Base-by-base conservation (phyloP, 2,113 vertebrate species). In the Tychaedon coryphoeus region DNA sequence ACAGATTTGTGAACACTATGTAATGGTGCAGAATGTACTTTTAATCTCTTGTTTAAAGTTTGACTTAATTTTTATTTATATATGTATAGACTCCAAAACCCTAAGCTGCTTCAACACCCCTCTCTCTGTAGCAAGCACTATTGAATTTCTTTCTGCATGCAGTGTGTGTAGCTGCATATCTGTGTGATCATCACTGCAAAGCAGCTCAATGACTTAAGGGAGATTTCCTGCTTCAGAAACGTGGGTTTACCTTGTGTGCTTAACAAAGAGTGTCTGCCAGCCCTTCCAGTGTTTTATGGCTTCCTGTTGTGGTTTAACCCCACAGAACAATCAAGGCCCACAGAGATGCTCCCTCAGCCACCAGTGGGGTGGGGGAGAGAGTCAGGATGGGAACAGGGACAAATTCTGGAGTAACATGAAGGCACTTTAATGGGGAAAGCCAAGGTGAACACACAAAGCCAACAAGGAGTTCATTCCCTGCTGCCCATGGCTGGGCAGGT, bases 11-110 rank as follows among this genome's bases (percentile, higher is more conserved):
- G 47, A 82, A 38, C 1, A 4, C 43, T 88, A 6, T 14, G 19
- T 54, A 69, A 50, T 38, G 12, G 33, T 25, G 33, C 7, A 34
- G 50, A 85, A 47, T n/a, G 54, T 61, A 47, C 24, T 82, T 93
- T n/a, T 78, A 92, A 85, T 83, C 42, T 86, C 47, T 34, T 77
- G 42, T 72, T 92, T 81, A 69, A 95, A 78, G 42, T 81, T 72
- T 22, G 70, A 87, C 23, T 53, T 91, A 78, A 87, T 93, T 50
- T 80, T 84, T 95, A 71, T 86, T 90, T 90, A 40, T 85, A 5
- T 14, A 31, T 3, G 8, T 4, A 8, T 25, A 74, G 33, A 28
- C 47, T 92, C 42, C 34, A 47, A 73, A 34, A 1, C 34, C 29
- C 14, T 45, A 6, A 88, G 40, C 61, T 61, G 4, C 47, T 92